phyloP scores from a whole-genome alignment of 2,113 vertebrate genomes.

The Gobiocypris rarus region DNA sequence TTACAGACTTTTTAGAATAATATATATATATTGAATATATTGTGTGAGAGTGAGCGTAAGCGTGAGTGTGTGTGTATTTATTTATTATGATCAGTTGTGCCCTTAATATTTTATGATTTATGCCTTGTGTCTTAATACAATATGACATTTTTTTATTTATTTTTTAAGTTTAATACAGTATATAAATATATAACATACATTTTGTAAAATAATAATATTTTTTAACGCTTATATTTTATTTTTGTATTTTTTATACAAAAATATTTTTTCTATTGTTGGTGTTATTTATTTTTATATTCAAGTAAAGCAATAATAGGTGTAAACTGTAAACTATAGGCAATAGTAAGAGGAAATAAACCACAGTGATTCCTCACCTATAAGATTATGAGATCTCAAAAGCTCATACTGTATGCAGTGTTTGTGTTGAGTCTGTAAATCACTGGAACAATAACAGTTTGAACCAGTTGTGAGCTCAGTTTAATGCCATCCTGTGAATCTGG shows the following conservation, averaged over 20 bases:
- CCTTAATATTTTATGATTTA: background rate
- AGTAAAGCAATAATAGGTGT: background rate
- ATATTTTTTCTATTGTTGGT: background rate
- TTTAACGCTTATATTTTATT: too few species aligned
- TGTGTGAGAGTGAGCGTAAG: too few species aligned
- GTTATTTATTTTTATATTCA: background rate
- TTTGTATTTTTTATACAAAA: too few species aligned
- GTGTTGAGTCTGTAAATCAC: constrained; percentile 45
- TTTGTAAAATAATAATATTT: background rate
- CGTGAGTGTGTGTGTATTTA: too few species aligned
- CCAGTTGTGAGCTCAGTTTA: constrained; percentile 41
- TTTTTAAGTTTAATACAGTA: background rate
- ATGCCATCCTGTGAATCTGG: constrained; percentile 31
- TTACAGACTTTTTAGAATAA: too few species aligned
- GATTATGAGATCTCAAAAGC: background rate
- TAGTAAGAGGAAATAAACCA: background rate
- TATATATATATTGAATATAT: too few species aligned
- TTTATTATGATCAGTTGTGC: too few species aligned
- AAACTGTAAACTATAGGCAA: background rate
- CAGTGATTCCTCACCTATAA: background rate
- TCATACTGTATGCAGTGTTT: constrained; percentile 7
- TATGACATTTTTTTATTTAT: too few species aligned
- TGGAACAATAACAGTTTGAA: constrained; percentile 46
- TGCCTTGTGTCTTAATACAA: background rate
- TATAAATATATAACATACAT: too few species aligned